A percentile compares a stretch with the other conserved stretches of the same genome.
These are phyloP conservation scores for Cantharis nigra DNA, from an alignment of 2,888 invertebrate species.

Conservation along the genomic window DNA sequence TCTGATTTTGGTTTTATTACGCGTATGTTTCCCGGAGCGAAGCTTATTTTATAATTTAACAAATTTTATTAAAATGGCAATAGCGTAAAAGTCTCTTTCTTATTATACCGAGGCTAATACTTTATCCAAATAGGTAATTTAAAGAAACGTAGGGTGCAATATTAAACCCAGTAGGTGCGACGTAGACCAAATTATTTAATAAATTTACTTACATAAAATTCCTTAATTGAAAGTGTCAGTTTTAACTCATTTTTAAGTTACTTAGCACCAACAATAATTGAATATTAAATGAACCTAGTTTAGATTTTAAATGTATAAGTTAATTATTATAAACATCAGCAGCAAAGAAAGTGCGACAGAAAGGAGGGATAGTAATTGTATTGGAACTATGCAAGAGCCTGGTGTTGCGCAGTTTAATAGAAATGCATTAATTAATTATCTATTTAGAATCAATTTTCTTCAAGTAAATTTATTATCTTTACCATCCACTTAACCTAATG, in stretches of 20 bases:
- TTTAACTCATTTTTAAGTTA: not conserved
- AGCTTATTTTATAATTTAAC: not conserved
- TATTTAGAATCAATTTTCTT: not conserved
- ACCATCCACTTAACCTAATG: conserved; percentile 11
- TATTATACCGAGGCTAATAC: not conserved
- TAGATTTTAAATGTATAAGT: not conserved
- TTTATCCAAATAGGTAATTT: not conserved
- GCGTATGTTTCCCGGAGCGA: not conserved
- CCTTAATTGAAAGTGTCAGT: not conserved
- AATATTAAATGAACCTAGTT: not conserved
- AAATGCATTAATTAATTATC: not conserved
- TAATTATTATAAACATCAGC: not conserved
- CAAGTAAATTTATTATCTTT: not conserved
- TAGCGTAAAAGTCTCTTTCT: not conserved
- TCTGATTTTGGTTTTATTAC: no score
- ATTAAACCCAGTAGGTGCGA: not conserved
- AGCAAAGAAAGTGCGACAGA: not conserved
- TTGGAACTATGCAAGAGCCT: not conserved
- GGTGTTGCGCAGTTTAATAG: not conserved
- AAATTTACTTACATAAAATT: not conserved
- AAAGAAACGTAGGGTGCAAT: not conserved
- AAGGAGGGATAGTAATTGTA: not conserved
- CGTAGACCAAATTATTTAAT: not conserved
- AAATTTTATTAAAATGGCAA: not conserved
- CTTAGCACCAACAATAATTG: not conserved